A percentile compares a stretch with the other conserved stretches of the same genome.
Conservation (phyloP, 2,888 invertebrate genomes). For the Eretmocerus hayati region DNA sequence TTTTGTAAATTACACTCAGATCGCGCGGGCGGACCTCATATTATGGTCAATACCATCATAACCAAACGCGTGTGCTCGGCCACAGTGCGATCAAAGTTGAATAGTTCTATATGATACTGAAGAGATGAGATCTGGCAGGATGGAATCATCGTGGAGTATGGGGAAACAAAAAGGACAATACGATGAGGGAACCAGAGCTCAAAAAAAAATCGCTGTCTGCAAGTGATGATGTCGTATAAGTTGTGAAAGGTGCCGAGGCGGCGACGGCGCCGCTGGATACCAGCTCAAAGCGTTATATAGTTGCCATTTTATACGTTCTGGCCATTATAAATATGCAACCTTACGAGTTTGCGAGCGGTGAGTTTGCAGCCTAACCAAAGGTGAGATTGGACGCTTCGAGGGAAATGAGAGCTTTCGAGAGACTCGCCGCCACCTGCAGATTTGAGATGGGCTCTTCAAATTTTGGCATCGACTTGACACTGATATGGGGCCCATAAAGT, state of each 20-base stretch:
- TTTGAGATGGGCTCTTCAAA: too few species aligned
- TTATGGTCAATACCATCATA: too few species aligned
- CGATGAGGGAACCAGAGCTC: too few species aligned
- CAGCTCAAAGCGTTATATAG: slow-evolving; percentile 36
- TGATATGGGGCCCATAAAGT: slow-evolving; percentile 3
- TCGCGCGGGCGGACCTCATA: too few species aligned
- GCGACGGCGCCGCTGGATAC: slow-evolving; percentile 5
- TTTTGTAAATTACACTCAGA: neutral
- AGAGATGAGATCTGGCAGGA: neutral
- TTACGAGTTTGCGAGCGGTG: slow-evolving; percentile 35
- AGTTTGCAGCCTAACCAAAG: neutral
- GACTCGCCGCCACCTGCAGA: too few species aligned
- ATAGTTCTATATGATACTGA: too few species aligned
- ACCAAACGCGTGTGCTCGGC: too few species aligned
- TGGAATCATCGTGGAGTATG: too few species aligned
- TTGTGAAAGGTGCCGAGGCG: slow-evolving; percentile 9
- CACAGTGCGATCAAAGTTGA: too few species aligned
- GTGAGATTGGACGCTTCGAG: neutral
- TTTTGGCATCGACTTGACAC: slow-evolving; percentile 3
- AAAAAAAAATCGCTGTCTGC: too few species aligned
- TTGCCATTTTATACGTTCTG: slow-evolving; percentile 43
- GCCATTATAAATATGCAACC: slow-evolving; percentile 42
- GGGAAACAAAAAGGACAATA: neutral
- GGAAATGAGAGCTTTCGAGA: slow-evolving; percentile 1
- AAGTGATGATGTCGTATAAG: neutral